A percentile compares a stretch with the other conserved stretches of the same genome.
Conservation (phyloP, 2,113 vertebrate genomes). For the Pterocles orientalis region DNA sequence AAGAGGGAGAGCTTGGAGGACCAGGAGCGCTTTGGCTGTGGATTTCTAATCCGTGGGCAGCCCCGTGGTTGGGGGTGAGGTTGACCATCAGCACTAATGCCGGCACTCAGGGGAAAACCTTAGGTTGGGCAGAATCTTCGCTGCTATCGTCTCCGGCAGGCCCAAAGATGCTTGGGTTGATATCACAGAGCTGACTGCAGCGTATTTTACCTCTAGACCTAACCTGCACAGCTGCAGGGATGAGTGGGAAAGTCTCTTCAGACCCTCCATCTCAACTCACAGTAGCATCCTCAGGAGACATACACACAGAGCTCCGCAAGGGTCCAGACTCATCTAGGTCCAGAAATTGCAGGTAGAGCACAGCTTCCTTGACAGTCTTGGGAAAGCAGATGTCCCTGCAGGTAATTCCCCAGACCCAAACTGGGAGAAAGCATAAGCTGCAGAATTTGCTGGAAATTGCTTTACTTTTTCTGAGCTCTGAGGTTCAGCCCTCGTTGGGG, state of each 20-base stretch:
- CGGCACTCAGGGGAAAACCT: background rate
- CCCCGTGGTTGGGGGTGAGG: background rate
- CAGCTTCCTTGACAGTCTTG: background rate
- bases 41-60: background rate
- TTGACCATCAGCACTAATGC: background rate
- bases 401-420: background rate
- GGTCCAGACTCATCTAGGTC: background rate
- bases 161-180: background rate
- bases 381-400: background rate
- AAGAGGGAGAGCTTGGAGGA: background rate
- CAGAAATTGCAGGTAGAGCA: background rate
- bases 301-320: background rate
- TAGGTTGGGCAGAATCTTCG: background rate
- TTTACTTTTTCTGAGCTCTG: background rate
- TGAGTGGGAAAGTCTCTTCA: background rate
- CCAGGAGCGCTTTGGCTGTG: background rate
- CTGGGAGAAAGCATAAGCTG: background rate
- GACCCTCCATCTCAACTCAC: background rate
- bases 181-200: background rate
- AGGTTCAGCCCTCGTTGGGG: background rate
- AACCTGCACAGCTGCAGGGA: background rate
- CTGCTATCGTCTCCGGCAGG: background rate
- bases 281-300: background rate
- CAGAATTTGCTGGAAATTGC: conserved; percentile 34
- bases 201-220: background rate